Percentiles rank a stretch among this genome's conserved stretches.
phyloP scores from a whole-genome alignment of 2,888 invertebrate species.

The Chrysolina americana region DNA sequence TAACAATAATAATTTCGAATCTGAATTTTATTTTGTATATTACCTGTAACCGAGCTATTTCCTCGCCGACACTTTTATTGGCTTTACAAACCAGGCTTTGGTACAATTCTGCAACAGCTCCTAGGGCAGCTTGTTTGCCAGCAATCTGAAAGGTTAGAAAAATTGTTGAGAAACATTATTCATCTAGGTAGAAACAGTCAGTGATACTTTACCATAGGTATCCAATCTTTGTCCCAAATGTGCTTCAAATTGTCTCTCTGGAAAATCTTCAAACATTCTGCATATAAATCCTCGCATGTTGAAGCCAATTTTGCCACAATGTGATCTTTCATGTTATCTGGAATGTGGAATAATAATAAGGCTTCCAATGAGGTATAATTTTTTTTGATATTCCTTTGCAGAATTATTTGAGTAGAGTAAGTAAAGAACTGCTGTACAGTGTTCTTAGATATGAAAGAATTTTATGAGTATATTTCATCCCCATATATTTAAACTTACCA shows the following conservation, averaged over 20 bases:
- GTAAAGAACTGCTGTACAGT: background rate
- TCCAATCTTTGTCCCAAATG: conserved; percentile 94
- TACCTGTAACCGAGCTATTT: conserved; percentile 87
- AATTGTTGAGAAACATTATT: conserved; percentile 20
- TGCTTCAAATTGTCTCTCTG: conserved; percentile 86
- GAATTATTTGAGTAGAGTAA: background rate
- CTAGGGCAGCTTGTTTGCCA: conserved; percentile 91
- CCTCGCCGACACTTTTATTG: conserved; percentile 87
- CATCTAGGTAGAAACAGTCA: too few relatives aligned
- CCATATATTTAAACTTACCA: conserved; percentile 69
- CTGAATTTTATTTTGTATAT: conserved; percentile 35
- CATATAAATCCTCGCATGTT: conserved; percentile 94
- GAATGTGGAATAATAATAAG: background rate
- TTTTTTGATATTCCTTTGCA: background rate
- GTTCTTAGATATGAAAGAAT: too few relatives aligned
- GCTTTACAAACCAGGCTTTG: conserved; percentile 88
- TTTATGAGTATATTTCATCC: background rate
- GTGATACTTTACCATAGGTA: conserved; percentile 73
- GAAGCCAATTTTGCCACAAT: conserved; percentile 93
- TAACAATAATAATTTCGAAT: too few relatives aligned
- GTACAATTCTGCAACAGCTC: conserved; percentile 90
- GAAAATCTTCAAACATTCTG: conserved; percentile 89
- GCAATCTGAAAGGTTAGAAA: conserved; percentile 73
- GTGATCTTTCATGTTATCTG: conserved; percentile 95
- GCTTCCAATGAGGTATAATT: background rate